phyloP scores from a whole-genome alignment of 2,113 vertebrate genomes.

The Gambusia holbrooki region DNA sequence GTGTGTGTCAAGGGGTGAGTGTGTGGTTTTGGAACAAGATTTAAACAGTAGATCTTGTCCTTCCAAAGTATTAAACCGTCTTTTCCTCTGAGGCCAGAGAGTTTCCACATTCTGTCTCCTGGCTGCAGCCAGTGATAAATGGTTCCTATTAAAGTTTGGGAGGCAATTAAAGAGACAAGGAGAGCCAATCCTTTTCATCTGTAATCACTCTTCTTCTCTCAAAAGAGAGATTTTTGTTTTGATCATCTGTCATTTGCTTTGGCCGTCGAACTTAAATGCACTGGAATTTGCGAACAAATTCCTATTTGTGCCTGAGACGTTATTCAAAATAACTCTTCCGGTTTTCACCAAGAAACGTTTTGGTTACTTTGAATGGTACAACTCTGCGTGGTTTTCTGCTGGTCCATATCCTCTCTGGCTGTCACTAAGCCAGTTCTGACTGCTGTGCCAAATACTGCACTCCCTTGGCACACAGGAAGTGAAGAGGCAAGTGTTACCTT shows the following conservation, averaged over 20 bases:
- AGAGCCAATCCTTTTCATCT: constrained; percentile 51
- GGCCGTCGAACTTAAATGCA: not conserved
- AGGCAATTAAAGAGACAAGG: constrained; percentile 71
- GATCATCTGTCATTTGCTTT: not conserved
- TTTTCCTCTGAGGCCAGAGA: constrained; percentile 42
- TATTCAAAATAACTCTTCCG: not conserved
- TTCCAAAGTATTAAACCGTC: constrained; percentile 28
- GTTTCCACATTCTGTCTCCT: constrained; percentile 39
- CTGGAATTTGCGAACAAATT: not conserved
- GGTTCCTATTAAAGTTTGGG: constrained; percentile 63
- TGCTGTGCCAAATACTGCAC: constrained; percentile 10
- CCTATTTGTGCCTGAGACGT: not conserved
- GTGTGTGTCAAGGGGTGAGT: not conserved
- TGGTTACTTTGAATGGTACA: constrained; percentile 17
- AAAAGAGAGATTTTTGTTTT: not conserved
- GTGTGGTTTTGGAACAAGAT: constrained; percentile 14
- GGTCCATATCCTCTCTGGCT: not conserved
- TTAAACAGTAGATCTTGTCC: constrained; percentile 21
- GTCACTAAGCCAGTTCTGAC: not conserved
- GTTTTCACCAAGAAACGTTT: not conserved
- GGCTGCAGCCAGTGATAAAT: constrained; percentile 66
- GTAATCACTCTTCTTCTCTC: constrained; percentile 52
- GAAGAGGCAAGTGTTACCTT: constrained; percentile 38
- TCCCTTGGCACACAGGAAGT: not conserved
- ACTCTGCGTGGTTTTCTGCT: constrained; percentile 15